These are phyloP conservation scores for Ophion ventricosus DNA, from an alignment of 2,888 invertebrate genomes.

Conservation along the genomic window DNA sequence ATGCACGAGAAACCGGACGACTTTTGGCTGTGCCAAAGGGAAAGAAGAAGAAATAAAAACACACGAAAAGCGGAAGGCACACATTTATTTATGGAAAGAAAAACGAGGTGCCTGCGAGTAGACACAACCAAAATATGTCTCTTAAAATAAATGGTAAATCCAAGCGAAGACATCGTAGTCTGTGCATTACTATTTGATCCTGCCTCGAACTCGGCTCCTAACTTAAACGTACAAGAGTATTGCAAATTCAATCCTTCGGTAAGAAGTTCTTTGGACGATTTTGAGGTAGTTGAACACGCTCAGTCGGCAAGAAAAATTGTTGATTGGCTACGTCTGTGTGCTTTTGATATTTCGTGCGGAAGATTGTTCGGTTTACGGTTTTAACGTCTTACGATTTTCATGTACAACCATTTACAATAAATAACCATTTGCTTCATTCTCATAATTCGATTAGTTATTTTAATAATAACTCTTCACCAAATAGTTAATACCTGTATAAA, in stretches of 20 bases:
- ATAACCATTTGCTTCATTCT: too few species aligned
- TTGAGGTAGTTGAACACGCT: neutral
- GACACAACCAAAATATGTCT: neutral
- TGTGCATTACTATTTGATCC: neutral
- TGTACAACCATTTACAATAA: too few species aligned
- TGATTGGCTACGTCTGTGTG: neutral
- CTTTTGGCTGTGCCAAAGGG: neutral
- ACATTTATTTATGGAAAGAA: neutral
- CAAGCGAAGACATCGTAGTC: neutral
- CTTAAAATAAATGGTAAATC: neutral
- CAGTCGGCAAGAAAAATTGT: neutral
- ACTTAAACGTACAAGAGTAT: neutral
- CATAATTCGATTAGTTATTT: too few species aligned
- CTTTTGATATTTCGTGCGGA: neutral
- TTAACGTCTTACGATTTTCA: neutral
- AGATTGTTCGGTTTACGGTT: neutral
- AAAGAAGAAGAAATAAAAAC: neutral
- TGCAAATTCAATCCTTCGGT: neutral
- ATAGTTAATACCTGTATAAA: too few species aligned
- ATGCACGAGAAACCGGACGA: neutral
- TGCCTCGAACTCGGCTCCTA: neutral
- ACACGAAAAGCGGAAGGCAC: neutral
- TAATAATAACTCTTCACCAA: too few species aligned
- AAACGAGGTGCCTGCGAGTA: neutral
- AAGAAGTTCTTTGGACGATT: neutral